Evolutionary conservation across 1,140 invertebrate species (phyloP).

Genomic region (Drosophila obscura): DNA sequence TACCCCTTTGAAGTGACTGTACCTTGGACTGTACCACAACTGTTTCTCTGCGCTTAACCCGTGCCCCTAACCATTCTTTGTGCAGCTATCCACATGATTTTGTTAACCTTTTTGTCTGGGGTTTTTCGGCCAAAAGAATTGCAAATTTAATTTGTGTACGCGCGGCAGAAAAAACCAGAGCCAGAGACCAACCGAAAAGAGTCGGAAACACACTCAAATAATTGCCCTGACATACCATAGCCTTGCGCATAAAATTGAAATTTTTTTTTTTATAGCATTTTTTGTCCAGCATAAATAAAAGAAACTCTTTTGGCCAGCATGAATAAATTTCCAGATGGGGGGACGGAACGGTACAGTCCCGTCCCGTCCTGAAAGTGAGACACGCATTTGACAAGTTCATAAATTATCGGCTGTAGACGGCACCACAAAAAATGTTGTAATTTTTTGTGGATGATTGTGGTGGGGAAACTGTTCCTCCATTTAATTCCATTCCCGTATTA

Average conservation of each 20-base stretch:
- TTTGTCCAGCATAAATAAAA: slow-evolving; percentile 32
- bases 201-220: slow-evolving; percentile 21
- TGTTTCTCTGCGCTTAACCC: neutral
- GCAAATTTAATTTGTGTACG: slow-evolving; percentile 41
- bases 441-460: slow-evolving; percentile 28
- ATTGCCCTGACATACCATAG: neutral
- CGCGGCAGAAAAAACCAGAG: neutral
- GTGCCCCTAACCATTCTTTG: neutral
- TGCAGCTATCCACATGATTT: slow-evolving; percentile 13
- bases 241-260: slow-evolving; percentile 32
- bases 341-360: neutral
- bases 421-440: slow-evolving; percentile 20
- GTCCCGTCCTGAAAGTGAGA: slow-evolving; percentile 10
- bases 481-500: slow-evolving; percentile 41
- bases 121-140: slow-evolving; percentile 40
- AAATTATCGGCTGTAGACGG: slow-evolving; percentile 34
- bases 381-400: slow-evolving; percentile 61
- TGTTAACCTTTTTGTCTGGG: slow-evolving; percentile 12
- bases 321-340: slow-evolving; percentile 35
- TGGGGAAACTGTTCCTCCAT: slow-evolving; percentile 12
- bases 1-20: neutral
- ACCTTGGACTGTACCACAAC: neutral
- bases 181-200: slow-evolving; percentile 2
- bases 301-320: slow-evolving; percentile 41
- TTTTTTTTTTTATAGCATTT: slow-evolving; percentile 10